Base-by-base conservation (phyloP, 2,113 vertebrate species). In the Parotia lawesii region DNA sequence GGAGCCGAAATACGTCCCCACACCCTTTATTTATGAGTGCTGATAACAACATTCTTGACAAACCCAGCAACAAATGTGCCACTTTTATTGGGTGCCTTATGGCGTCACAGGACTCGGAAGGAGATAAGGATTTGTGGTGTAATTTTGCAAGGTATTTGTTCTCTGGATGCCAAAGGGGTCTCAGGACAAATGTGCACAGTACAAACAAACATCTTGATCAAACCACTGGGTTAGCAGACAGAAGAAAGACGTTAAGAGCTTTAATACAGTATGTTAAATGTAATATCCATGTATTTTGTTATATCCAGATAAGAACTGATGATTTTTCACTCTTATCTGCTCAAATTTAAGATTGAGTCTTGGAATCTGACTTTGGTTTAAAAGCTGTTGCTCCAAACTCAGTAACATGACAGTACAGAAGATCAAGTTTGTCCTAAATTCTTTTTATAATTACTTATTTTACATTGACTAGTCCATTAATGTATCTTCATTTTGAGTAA, bases 1-100 rank as follows among this genome's bases (percentile, higher is more conserved):
- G 18, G 21, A 83, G 72, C 8, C 0, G 0, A 54, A 74, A 47
- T 10, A 1, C 9, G 19, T 87, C 16, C 13, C 25, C 4, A 2
- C 12, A 12, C 4, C 3, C 28, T 66, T 6, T 85, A 12, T 76
- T 62, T 72, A 15, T 53, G 28, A 44, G 10, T 48, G 20, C 42
- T 51, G 23, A 12, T 50, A 56, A 42, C 21, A 45, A 17, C 33
- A 54, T 61, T 84, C 79, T 35, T 73, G 35, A 81, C 15, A 77
- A 87, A 67, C 21, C 2, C 16, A 65, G 23, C 31, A 82, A 62
- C 9, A 88, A 76, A 73, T n/a, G 3, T 24, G 37, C 11, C 2
- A 8, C 22, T 72, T 76, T 6, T 56, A 1, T 38, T 79, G 48
- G 33, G 15, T 42, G 11, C 21, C 22, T 82, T 62, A 23, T 20